Evolutionary conservation across 2,113 vertebrate species (phyloP), one percentile per base, ranked within the genome.

Genomic region (Callopanchax toddi): DNA sequence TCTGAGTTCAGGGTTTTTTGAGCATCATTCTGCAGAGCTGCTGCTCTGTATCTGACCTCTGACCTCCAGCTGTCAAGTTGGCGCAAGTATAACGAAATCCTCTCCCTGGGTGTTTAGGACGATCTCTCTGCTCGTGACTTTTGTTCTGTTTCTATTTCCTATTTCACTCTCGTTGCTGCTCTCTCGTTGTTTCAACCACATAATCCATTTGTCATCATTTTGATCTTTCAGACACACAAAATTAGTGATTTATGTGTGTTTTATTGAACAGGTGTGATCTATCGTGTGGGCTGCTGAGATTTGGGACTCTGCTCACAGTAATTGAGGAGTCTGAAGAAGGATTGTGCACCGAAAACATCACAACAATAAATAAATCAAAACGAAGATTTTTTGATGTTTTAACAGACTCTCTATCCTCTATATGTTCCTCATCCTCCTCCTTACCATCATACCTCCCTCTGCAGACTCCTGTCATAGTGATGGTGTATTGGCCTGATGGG

Each of bases 401-500:
- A 23, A 5, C 15, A 40, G 25, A 43, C 4, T 22, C 52, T 39
- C 11, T 21, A 21, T 42, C 22, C 18, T 25, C 23, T 16, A 23
- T 55, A 43, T 52, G 67, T 72, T 54, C 18, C 57, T 44, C 20
- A 63, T 62, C 58, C 43, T 46, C 26, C 51, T 56, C 57, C 39
- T 42, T 60, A 67, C 55, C 60, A 79, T 85, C 74, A 69, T 42
- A 57, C 68, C 61, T 52, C 71, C 65, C 21, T 50, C 46, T 49
- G 48, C 76, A 56, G 46, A 11, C 60, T 56, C 21, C 60, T 62
- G 34, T 79, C 76, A 71, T 23, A 42, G 10, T 56, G 56, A 71
- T 81, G 66, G 60, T 71, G 39, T 74, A 76, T 79, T 62, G 69
- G 65, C 39, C 67, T 67, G 67, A 70, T 56, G 83, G 78, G 78